Percentiles rank a stretch among this genome's conserved stretches.
Evolutionary conservation across 2,888 invertebrate genomes (phyloP).

Genomic region (Adelphocoris suturalis): DNA sequence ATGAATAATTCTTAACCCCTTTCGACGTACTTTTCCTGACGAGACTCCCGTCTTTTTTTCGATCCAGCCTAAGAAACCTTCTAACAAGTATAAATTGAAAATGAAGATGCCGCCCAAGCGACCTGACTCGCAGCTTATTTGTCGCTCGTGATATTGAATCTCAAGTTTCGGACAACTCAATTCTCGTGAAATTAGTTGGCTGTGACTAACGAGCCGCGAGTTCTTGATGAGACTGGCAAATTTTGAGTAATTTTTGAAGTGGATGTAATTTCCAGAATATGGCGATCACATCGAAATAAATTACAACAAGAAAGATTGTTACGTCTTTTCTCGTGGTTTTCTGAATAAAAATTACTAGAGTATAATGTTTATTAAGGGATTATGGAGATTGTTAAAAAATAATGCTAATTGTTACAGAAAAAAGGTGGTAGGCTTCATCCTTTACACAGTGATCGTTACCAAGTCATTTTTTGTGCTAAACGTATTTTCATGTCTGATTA

Average conservation of each 20-base stretch:
- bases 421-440: too few species aligned
- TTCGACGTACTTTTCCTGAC: slow-evolving; percentile 6
- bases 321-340: too few species aligned
- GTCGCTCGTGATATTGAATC: not conserved
- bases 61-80: not conserved
- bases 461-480: too few species aligned
- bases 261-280: not conserved
- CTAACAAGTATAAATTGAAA: slow-evolving; percentile 31
- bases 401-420: too few species aligned
- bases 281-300: too few species aligned
- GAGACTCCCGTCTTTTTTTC: not conserved
- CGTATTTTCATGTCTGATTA: too few species aligned
- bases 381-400: too few species aligned
- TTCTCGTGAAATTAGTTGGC: not conserved
- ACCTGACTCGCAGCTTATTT: not conserved
- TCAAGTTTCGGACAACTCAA: not conserved
- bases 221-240: slow-evolving; percentile 6
- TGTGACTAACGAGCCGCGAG: not conserved
- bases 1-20: slow-evolving; percentile 6
- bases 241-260: not conserved
- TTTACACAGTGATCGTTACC: too few species aligned
- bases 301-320: too few species aligned
- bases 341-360: too few species aligned
- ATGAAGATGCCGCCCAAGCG: not conserved
- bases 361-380: too few species aligned